A percentile compares a stretch with the other conserved stretches of the same genome.
These are phyloP conservation scores for Myiagra hebetior DNA, from an alignment of 2,113 vertebrate species.

Conservation along the genomic window DNA sequence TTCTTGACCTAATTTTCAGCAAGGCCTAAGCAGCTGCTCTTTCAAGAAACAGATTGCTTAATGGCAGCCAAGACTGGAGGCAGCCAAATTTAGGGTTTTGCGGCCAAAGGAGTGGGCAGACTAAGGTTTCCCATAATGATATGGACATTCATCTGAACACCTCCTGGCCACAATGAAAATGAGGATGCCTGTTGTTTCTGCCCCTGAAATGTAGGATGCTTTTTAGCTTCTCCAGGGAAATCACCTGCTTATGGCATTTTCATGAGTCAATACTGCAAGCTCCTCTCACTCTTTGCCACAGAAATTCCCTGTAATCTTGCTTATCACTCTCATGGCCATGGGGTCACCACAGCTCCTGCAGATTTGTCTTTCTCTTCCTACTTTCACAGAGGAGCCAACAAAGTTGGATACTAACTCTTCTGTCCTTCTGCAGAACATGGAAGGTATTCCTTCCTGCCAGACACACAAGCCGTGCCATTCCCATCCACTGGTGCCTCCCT, in stretches of 20 bases:
- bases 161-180: not conserved
- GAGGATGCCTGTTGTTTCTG: not conserved
- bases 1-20: slow-evolving; percentile 39
- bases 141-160: not conserved
- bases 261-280: not conserved
- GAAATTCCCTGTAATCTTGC: not conserved
- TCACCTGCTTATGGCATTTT: not conserved
- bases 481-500: fast-evolving
- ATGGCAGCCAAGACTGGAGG: slow-evolving; percentile 3
- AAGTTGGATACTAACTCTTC: not conserved
- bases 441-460: not conserved
- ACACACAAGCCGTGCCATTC: fast-evolving
- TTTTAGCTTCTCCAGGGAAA: not conserved
- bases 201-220: not conserved
- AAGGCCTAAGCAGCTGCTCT: slow-evolving; percentile 9
- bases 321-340: fast-evolving
- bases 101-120: not conserved
- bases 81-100: not conserved
- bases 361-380: not conserved
- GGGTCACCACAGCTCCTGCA: not conserved
- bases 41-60: slow-evolving; percentile 19
- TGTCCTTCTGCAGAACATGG: not conserved
- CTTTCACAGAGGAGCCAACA: not conserved
- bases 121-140: not conserved
- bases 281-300: not conserved